These are phyloP conservation scores for Chorisops tibialis DNA, from an alignment of 2,888 invertebrate genomes.

Conservation along the genomic window DNA sequence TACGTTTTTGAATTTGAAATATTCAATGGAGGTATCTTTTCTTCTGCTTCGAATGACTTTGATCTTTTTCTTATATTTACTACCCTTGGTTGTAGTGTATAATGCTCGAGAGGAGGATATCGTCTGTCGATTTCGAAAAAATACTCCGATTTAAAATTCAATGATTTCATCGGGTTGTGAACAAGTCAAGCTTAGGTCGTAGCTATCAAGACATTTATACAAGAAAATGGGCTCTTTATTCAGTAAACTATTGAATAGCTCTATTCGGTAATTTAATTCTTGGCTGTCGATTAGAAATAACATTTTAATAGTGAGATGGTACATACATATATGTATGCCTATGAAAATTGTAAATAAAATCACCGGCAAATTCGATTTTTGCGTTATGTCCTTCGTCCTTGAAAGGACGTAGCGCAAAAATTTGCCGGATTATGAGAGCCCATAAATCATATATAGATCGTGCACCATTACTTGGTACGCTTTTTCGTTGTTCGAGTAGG, in stretches of 20 bases:
- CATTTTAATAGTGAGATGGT: no score
- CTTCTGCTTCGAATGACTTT: conserved; percentile 12
- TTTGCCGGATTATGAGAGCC: no score
- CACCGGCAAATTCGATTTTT: no score
- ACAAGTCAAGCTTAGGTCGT: conserved; percentile 5
- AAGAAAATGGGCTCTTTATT: conserved; percentile 13
- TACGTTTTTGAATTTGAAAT: conserved; percentile 24
- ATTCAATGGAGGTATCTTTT: conserved; percentile 14
- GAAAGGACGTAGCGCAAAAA: no score
- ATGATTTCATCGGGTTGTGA: conserved; percentile 20
- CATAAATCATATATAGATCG: no score
- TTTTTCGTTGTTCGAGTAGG: no score
- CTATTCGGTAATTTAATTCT: not conserved
- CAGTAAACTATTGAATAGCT: conserved; percentile 20
- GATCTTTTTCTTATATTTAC: conserved; percentile 14
- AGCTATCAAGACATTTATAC: no score
- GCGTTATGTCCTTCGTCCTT: no score
- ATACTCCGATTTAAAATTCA: conserved; percentile 22
- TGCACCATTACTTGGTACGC: no score
- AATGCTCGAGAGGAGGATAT: conserved; percentile 19
- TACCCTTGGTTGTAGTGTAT: not conserved
- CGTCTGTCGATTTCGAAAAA: conserved; percentile 22
- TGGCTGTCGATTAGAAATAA: no score
- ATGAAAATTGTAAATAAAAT: no score
- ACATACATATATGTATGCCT: no score